Base-by-base conservation (phyloP, 2,797 vertebrate genomes). In the Myotis planiceps region DNA sequence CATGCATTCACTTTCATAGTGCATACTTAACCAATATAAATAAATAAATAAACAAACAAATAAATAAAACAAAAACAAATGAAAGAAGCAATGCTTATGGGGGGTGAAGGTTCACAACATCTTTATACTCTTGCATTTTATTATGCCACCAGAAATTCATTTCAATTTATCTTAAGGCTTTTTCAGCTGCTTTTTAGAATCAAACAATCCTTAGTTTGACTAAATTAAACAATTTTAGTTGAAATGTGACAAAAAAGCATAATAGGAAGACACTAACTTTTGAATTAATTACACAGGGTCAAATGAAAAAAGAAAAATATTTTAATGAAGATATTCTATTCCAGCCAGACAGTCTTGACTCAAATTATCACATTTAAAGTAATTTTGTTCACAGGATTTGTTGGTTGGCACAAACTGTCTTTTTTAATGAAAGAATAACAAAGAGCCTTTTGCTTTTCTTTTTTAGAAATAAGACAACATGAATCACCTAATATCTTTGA, bases 401-500 rank as follows among this genome's bases (percentile, higher is more conserved):
- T 72, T 94, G 58, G 25, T 88, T 53, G 29, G 75, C 32, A 76
- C 12, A 42, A 80, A 92, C 10, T 86, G 12, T 72, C 72, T 76
- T 92, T 92, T 95, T 85, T 72, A 95, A 75, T 88, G 74, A 90
- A 93, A 78, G 47, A 71, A 94, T 83, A 96, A 85, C 42, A 94
- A 90, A 88, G 45, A 63, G 25, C 1, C 18, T 71, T 85, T 92
- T 58, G 21, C 13, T 85, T 90, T 93, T 83, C 18, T 55, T 87
- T 96, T 93, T 93, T 27, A 75, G 47, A 82, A 93, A 95, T 90
- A 94, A 39, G 12, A 58, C 66, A 94, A 47, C 27, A 12, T 82
- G 95, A 95, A 86, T 96, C 79, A 96, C 49, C 84, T 96, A 90
- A 68, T 42, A 81, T 85, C 81, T 92, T 93, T 91, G 85, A 94